Evolutionary conservation across 1,140 invertebrate genomes (phyloP).

Genomic region (Drosophila fuyamai): DNA sequence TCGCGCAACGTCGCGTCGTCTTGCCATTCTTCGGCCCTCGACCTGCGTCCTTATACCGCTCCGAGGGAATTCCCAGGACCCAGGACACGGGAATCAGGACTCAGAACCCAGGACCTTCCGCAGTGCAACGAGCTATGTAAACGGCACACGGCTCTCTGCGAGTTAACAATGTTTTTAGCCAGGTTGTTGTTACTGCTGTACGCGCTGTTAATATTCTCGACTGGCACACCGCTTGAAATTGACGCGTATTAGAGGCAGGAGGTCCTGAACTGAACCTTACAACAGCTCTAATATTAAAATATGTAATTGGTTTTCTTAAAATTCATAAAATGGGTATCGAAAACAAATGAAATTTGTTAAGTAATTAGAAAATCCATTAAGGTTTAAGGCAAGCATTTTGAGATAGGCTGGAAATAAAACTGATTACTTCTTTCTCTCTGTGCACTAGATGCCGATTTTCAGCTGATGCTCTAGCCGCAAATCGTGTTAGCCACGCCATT

Average conservation of each 20-base stretch:
- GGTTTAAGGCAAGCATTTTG: too few species aligned
- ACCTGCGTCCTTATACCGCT: slow-evolving; percentile 16
- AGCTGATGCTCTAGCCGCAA: slow-evolving; percentile 48
- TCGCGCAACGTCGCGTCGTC: slow-evolving; percentile 79
- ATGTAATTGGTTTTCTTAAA: too few species aligned
- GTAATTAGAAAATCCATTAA: too few species aligned
- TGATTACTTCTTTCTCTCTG: neutral
- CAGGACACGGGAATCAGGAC: too few species aligned
- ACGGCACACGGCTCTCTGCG: slow-evolving; percentile 60
- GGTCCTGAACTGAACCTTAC: neutral
- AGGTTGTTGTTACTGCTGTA: slow-evolving; percentile 33
- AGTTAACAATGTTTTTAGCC: slow-evolving; percentile 68
- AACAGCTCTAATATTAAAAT: too few species aligned
- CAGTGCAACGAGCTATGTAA: slow-evolving; percentile 60
- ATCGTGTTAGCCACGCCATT: slow-evolving; percentile 81
- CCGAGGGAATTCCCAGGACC: slow-evolving; percentile 22
- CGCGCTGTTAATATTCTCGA: slow-evolving; percentile 75
- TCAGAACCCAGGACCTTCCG: slow-evolving; percentile 15
- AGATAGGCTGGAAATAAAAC: neutral
- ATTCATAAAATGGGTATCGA: too few species aligned
- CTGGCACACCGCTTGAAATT: slow-evolving; percentile 57
- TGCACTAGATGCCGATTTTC: slow-evolving; percentile 12
- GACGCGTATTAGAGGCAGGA: slow-evolving; percentile 59
- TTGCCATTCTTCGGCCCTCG: slow-evolving; percentile 61
- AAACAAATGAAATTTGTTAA: too few species aligned